Percentiles rank a stretch among this genome's conserved stretches.
Conservation (phyloP, 2,888 invertebrate species). For the Blastobasis adustella region DNA sequence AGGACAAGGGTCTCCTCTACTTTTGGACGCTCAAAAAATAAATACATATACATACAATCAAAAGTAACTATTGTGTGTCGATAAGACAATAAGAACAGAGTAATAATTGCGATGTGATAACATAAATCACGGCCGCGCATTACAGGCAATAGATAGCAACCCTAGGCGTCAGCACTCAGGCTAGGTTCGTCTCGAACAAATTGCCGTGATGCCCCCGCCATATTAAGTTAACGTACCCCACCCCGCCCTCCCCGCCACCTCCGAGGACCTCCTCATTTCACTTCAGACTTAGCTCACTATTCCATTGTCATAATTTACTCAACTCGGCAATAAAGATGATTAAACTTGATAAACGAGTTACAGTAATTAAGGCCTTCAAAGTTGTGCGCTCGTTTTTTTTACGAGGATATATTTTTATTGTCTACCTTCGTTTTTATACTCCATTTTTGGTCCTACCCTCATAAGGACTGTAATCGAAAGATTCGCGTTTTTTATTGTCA, state of each 20-base stretch:
- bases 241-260: constrained; percentile 23
- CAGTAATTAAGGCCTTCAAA: constrained; percentile 16
- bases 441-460: neutral
- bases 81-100: too few species aligned
- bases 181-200: constrained; percentile 68
- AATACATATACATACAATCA: too few species aligned
- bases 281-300: constrained; percentile 31
- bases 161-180: constrained; percentile 50
- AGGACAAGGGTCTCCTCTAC: too few species aligned
- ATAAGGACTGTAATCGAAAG: neutral
- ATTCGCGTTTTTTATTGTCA: too few species aligned
- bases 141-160: constrained; percentile 17
- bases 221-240: constrained; percentile 64
- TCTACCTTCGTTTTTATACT: neutral
- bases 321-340: constrained; percentile 33
- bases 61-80: too few species aligned
- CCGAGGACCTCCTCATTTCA: constrained; percentile 12
- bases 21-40: too few species aligned
- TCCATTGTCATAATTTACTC: constrained; percentile 48
- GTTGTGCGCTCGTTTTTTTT: neutral
- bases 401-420: neutral
- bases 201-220: constrained; percentile 68
- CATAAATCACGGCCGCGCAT: too few species aligned
- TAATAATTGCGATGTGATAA: too few species aligned
- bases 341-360: constrained; percentile 24